A percentile compares a stretch with the other conserved stretches of the same genome.
These are phyloP conservation scores for Harpegnathos saltator DNA, from an alignment of 1,140 invertebrate genomes.

Conservation along the genomic window DNA sequence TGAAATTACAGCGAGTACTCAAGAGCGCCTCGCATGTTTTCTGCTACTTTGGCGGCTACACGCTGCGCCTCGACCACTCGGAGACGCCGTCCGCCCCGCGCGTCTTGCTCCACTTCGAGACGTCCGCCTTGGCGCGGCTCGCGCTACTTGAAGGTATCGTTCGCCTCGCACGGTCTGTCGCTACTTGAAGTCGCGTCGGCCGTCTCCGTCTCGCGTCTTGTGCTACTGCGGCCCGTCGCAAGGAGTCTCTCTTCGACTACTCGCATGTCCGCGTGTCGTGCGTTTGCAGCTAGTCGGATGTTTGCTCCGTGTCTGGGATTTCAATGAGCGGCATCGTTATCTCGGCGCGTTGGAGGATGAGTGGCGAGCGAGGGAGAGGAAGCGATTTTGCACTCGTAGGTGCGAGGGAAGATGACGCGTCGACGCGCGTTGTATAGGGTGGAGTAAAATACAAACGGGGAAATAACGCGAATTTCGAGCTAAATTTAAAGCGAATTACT, in stretches of 20 bases:
- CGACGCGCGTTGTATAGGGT: neutral
- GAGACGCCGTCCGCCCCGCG: no score
- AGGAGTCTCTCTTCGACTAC: slow-evolving; percentile 21
- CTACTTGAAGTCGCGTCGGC: slow-evolving; percentile 18
- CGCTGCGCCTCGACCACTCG: neutral
- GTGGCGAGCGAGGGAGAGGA: neutral
- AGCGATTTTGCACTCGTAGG: neutral
- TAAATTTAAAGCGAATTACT: slow-evolving; percentile 37
- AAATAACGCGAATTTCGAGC: slow-evolving; percentile 36
- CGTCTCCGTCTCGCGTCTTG: no score
- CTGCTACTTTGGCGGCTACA: slow-evolving; percentile 5
- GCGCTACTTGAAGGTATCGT: neutral
- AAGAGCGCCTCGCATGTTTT: slow-evolving; percentile 23
- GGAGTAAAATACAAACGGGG: slow-evolving; percentile 33
- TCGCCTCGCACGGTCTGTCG: neutral
- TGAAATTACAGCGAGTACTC: slow-evolving; percentile 21
- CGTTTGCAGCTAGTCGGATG: neutral
- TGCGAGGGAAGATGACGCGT: neutral
- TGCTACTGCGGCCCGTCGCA: no score
- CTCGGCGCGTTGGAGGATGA: neutral
- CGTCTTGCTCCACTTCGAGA: no score
- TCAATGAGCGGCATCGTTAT: slow-evolving; percentile 7
- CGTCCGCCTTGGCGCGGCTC: neutral
- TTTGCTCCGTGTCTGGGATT: no score
- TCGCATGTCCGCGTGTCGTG: neutral